Evolutionary conservation across 2,797 vertebrate species (phyloP).

Genomic region (Microhierax caerulescens): DNA sequence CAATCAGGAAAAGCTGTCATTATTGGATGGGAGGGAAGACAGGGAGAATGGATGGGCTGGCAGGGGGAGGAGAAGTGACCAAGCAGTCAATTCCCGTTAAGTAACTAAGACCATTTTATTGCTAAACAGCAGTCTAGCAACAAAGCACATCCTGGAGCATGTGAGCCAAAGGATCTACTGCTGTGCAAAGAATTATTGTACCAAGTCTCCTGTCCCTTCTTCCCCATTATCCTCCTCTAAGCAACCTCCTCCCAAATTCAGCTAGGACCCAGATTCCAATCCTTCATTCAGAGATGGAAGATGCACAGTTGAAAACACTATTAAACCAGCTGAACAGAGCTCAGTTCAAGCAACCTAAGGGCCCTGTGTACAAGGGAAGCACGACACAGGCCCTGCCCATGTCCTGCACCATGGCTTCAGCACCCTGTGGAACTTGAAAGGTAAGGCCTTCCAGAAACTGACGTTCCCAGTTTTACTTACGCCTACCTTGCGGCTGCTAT

Average conservation of each 20-base stretch:
- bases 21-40: neutral
- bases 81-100: conserved; percentile 53
- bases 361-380: neutral
- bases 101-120: conserved; percentile 39
- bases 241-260: neutral
- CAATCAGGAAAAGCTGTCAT: conserved; percentile 63
- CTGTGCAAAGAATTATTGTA: neutral
- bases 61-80: neutral
- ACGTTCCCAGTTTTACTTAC: neutral
- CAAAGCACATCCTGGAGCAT: neutral
- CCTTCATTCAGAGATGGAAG: neutral
- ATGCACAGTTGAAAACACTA: neutral
- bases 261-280: neutral
- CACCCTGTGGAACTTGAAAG: neutral
- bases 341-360: neutral
- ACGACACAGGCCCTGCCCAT: neutral
- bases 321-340: neutral
- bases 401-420: neutral
- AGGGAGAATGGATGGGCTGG: neutral
- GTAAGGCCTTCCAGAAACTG: neutral
- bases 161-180: neutral
- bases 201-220: neutral
- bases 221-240: neutral
- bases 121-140: conserved; percentile 16
- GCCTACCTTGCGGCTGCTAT: neutral